These are phyloP conservation scores for Rhodinocichla rosea DNA, from an alignment of 2,113 vertebrate genomes.

Conservation along the genomic window DNA sequence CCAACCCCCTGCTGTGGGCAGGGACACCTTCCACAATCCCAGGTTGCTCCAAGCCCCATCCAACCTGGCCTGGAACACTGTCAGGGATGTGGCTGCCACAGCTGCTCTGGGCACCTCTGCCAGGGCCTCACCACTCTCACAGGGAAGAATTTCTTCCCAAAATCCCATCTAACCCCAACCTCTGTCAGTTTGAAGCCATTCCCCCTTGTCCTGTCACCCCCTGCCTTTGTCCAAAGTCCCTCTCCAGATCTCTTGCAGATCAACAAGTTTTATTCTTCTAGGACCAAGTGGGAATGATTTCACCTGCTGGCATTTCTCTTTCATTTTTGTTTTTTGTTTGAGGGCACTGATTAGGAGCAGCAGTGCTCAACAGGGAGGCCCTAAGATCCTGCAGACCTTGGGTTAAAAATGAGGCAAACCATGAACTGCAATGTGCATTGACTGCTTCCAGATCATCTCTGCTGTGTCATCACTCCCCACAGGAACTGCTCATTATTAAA, in stretches of 20 bases:
- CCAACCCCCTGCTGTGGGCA: background rate
- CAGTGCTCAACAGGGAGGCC: background rate
- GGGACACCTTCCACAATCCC: rapidly evolving
- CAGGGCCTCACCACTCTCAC: background rate
- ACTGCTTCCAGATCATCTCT: background rate
- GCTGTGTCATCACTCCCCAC: background rate
- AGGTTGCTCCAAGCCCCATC: background rate
- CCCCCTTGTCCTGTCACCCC: background rate
- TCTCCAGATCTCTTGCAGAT: background rate
- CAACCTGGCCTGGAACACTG: background rate
- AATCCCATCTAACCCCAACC: background rate
- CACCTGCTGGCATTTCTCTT: background rate
- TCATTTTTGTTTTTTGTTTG: background rate
- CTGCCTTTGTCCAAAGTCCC: background rate
- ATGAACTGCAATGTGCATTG: background rate
- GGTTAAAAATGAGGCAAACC: background rate
- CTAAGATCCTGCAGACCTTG: background rate
- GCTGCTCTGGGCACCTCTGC: rapidly evolving
- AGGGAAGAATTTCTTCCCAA: background rate
- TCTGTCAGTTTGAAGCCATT: background rate
- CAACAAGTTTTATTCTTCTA: background rate
- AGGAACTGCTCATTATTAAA: background rate
- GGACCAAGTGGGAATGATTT: background rate
- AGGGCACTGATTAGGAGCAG: background rate
- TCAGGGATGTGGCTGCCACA: background rate